These are phyloP conservation scores for Corythornis cristatus DNA, from an alignment of 2,113 vertebrate genomes.

Conservation along the genomic window DNA sequence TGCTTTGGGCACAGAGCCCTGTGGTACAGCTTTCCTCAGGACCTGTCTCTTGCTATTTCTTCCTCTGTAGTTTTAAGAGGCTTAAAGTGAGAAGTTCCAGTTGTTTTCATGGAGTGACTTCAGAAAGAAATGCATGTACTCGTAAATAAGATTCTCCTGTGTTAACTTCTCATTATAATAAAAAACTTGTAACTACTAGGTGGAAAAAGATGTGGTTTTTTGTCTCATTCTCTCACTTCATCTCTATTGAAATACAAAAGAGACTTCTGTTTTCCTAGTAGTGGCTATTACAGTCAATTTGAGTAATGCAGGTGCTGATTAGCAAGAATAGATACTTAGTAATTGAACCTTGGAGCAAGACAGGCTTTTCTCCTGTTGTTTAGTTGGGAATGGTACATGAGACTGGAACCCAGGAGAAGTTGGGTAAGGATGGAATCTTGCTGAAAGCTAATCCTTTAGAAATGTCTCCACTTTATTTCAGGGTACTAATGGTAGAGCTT, in stretches of 20 bases:
- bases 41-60: background rate
- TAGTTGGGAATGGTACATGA: background rate
- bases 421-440: background rate
- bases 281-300: background rate
- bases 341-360: background rate
- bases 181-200: background rate
- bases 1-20: background rate
- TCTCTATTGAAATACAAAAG: background rate
- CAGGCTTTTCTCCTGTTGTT: background rate
- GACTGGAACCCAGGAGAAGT: background rate
- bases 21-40: background rate
- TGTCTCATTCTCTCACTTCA: background rate
- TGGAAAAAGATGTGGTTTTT: background rate
- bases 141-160: background rate
- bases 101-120: background rate
- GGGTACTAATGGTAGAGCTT: constrained; percentile 86
- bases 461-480: constrained; percentile 64
- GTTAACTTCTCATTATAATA: background rate
- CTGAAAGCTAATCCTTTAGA: background rate
- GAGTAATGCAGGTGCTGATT: background rate
- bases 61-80: background rate
- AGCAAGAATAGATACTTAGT: background rate
- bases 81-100: background rate
- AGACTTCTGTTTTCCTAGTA: background rate
- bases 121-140: background rate